These are phyloP conservation scores for Istiophorus platypterus DNA, from an alignment of 2,113 vertebrate species.

Conservation along the genomic window DNA sequence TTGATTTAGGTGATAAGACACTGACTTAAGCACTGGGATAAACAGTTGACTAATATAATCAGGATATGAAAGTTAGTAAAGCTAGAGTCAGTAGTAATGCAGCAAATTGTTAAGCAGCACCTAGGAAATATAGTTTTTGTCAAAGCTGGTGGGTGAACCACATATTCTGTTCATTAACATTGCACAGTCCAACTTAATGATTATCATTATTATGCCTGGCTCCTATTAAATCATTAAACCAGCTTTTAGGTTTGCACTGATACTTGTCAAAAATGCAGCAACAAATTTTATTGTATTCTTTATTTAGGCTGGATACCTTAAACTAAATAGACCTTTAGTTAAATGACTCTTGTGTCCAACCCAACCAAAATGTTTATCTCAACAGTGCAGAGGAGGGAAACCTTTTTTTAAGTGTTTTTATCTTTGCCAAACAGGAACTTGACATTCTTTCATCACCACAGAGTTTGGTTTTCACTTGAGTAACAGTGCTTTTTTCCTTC, in stretches of 20 bases:
- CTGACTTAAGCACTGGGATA: not conserved
- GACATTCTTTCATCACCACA: not conserved
- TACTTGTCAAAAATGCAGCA: not conserved
- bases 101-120: too few relatives aligned
- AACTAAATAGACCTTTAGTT: not conserved
- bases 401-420: not conserved
- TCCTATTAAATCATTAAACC: not conserved
- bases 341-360: not conserved
- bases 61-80: not conserved
- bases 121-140: too few relatives aligned
- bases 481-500: not conserved
- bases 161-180: too few relatives aligned
- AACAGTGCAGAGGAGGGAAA: not conserved
- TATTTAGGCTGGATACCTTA: not conserved
- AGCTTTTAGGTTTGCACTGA: not conserved
- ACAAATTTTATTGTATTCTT: not conserved
- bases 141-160: too few relatives aligned
- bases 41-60: not conserved
- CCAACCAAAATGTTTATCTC: not conserved
- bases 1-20: not conserved
- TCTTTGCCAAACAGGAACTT: not conserved
- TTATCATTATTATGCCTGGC: too few relatives aligned
- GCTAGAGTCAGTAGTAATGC: not conserved
- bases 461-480: not conserved
- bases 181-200: too few relatives aligned